Conservation (phyloP, 2,888 invertebrate genomes). For the Leptura quadrifasciata region DNA sequence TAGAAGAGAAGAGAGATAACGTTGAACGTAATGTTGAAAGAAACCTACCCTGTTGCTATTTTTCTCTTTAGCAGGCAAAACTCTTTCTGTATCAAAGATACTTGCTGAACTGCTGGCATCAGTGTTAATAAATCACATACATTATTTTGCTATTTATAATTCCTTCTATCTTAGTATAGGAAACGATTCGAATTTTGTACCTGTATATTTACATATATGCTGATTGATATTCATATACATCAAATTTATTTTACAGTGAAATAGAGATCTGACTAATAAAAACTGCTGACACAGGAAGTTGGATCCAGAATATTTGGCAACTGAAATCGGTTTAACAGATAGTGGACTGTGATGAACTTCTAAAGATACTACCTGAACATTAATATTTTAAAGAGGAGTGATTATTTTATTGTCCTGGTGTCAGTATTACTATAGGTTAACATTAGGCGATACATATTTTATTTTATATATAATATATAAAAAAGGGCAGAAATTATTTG, state of each 20-base stretch:
- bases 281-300: slow-evolving; percentile 60
- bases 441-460: slow-evolving; percentile 68
- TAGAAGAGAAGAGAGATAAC: too few relatives aligned
- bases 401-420: slow-evolving; percentile 62
- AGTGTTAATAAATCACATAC: too few relatives aligned
- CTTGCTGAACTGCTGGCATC: too few relatives aligned
- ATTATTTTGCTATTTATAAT: too few relatives aligned
- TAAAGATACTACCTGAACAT: slow-evolving; percentile 35
- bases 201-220: too few relatives aligned
- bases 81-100: too few relatives aligned
- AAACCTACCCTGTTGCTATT: too few relatives aligned
- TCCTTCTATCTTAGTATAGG: too few relatives aligned
- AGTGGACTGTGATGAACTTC: slow-evolving; percentile 53
- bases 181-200: too few relatives aligned
- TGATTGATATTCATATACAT: neutral
- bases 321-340: slow-evolving; percentile 47
- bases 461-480: slow-evolving; percentile 62
- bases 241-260: slow-evolving; percentile 49
- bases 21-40: too few relatives aligned
- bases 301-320: slow-evolving; percentile 51
- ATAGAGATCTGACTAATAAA: slow-evolving; percentile 55
- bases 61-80: too few relatives aligned
- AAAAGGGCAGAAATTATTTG: slow-evolving; percentile 51
- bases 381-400: slow-evolving; percentile 42
- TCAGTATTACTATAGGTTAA: slow-evolving; percentile 65